Base-by-base conservation (phyloP, 2,113 vertebrate species). In the Crypturellus undulatus region DNA sequence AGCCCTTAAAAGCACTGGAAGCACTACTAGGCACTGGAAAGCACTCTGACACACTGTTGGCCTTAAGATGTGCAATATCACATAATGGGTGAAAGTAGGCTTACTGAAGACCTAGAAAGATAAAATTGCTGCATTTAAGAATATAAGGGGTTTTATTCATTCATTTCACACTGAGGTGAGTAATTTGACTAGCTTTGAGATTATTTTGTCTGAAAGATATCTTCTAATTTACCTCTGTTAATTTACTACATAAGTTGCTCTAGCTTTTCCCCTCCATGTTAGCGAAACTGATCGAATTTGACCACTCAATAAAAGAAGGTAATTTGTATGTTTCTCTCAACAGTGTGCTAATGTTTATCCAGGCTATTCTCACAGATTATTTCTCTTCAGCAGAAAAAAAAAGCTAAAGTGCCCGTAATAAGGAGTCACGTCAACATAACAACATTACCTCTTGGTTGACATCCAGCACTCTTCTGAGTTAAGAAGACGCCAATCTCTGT, bases 41-140 rank as follows among this genome's bases (percentile, higher is more conserved):
- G 78, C 4, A 67, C 43, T 49, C 10, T 47, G 14, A 36, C 0
- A 0, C 0, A 0, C 52, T 22, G 6, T 19, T 63, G 45, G n/a
- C 10, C 45, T 43, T 22, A 78, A 49, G 30, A 36, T 59, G 17
- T 9, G 80, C 80, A 60, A 34, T 43, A 43, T 30, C 14, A 47
- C 2, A 0, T 26, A 73, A 47, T 11, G 6, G 10, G 12, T 62
- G 6, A 84, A 42, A 84, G 18, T 80, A 91, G 19, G 5, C 3
- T 16, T 52, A 5, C 14, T 30, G 70, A 19, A 78, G 75, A 77
- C 42, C 0, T 42, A 42, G 60, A 58, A 83, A 69, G 32, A 47
- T 3, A 34, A 8, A 36, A 4, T 67, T 51, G 49, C 25, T 63
- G 18, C 86, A 26, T 78, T 71, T 67, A 49, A 4, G 45, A 75